phyloP scores from a whole-genome alignment of 2,888 invertebrate species.

The Amphiduros pacificus region DNA sequence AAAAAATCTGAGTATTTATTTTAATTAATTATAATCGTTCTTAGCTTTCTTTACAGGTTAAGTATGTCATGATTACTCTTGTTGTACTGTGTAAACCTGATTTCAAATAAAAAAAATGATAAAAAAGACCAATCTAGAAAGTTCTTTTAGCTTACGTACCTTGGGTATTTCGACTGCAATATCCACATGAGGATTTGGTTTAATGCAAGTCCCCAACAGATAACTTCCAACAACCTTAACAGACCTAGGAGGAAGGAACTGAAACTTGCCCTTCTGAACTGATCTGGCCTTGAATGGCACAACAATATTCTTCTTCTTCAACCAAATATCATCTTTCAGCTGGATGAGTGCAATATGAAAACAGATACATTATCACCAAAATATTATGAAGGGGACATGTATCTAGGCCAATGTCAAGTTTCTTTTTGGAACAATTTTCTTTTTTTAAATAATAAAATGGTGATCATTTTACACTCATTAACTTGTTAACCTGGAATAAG shows the following conservation, averaged over 20 bases:
- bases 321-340: constrained; percentile 39
- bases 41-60: too few species aligned
- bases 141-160: constrained; percentile 41
- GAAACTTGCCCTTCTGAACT: constrained; percentile 66
- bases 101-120: too few species aligned
- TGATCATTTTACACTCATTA: not conserved
- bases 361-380: not conserved
- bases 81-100: too few species aligned
- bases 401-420: not conserved
- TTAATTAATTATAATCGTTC: too few species aligned
- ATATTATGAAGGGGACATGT: not conserved
- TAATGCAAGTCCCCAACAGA: constrained; percentile 68
- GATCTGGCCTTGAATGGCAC: too few species aligned
- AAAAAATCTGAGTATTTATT: too few species aligned
- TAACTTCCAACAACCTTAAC: constrained; percentile 73
- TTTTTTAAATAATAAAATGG: not conserved
- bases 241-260: constrained; percentile 70
- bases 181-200: constrained; percentile 70
- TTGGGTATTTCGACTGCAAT: constrained; percentile 77
- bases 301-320: constrained; percentile 64
- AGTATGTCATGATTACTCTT: too few species aligned
- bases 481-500: not conserved
- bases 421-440: not conserved
- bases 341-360: constrained; percentile 20
- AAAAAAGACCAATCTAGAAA: not conserved